Conservation (phyloP, 35 echinoderm and acorn worm species). For the Eucidaris tribuloides region DNA sequence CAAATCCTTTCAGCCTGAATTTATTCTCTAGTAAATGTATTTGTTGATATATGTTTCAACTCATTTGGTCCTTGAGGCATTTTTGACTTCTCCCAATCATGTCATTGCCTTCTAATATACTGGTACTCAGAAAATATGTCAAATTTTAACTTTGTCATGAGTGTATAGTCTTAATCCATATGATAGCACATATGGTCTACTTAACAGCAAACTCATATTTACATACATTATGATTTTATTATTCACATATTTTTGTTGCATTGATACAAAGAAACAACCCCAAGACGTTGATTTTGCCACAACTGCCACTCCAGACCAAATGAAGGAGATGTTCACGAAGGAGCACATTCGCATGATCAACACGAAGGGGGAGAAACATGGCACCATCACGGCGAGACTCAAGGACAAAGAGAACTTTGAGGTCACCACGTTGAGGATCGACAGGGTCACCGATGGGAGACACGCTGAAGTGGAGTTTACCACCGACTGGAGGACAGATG, state of each 20-base stretch:
- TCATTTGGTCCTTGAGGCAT: too few species aligned
- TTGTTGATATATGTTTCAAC: too few species aligned
- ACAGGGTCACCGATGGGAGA: constrained; percentile 84
- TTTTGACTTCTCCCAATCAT: too few species aligned
- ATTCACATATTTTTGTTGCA: not conserved
- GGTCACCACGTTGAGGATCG: constrained; percentile 85
- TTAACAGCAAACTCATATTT: not conserved
- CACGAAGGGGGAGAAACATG: constrained; percentile 95
- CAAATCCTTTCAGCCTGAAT: too few species aligned
- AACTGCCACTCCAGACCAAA: constrained; percentile 85
- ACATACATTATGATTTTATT: not conserved
- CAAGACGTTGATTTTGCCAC: constrained; percentile 97
- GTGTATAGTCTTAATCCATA: not conserved
- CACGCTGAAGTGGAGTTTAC: constrained; percentile 98
- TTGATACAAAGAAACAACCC: constrained; percentile 71
- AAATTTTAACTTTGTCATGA: not conserved
- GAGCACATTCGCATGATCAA: constrained; percentile 95
- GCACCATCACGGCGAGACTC: constrained; percentile 90
- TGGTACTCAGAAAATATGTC: not conserved
- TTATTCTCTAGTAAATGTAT: too few species aligned
- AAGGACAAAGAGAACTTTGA: constrained; percentile 91
- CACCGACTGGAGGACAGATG: constrained; percentile 93
- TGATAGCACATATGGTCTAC: not conserved
- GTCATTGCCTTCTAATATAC: too few species aligned
- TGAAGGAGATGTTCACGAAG: constrained; percentile 85